Evolutionary conservation across 2,113 vertebrate genomes (phyloP), one percentile per base, ranked within the genome.

Genomic region (Sclerurus mexicanus): DNA sequence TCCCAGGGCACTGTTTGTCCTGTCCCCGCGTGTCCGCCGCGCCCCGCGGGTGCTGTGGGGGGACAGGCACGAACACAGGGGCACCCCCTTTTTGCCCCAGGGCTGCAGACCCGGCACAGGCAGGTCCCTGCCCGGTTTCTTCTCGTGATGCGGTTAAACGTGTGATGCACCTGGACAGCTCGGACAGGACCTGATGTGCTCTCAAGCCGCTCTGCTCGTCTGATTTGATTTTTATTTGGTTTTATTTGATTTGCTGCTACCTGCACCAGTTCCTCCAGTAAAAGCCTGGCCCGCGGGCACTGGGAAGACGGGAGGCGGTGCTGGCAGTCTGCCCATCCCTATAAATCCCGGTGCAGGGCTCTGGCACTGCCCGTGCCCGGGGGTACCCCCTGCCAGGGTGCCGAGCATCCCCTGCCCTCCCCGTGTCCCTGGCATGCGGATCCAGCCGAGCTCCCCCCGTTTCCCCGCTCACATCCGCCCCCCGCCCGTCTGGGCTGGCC

Each of bases 401-500:
- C 75, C 49, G 66, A 88, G 93, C 89, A 85, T 71, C 85, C 78
- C 74, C 35, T 85, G 89, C 62, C 69, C 52, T 80, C 39, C 39
- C 69, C 10, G 3, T 1, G 7, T 19, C 84, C 66, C 72, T 0
- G 4, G 8, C 18, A 0, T 9, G 9, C 21, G 1, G n/a, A 46
- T 69, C 77, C 11, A 6, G 49, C 86, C 4, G 6, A 49, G 28
- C 53, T 76, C n/a, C 42, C 46, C 46, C 14, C 17, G 0, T 52
- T 42, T 69, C 69, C 75, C 71, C 18, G 3, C 5, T 91, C 91
- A 81, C 89, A 92, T 95, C 96, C 89, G 20, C 73, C 49, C 84
- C 47, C 77, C 82, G 2, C 74, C 81, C 9, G 44, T 23, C 92
- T 69, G 46, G 49, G 58, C 53, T 8, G 66, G 73, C 89, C 56